Percentiles rank a stretch among this genome's conserved stretches.
phyloP scores from a whole-genome alignment of 2,113 vertebrate species.

The Brachyhypopomus occidentalis region DNA sequence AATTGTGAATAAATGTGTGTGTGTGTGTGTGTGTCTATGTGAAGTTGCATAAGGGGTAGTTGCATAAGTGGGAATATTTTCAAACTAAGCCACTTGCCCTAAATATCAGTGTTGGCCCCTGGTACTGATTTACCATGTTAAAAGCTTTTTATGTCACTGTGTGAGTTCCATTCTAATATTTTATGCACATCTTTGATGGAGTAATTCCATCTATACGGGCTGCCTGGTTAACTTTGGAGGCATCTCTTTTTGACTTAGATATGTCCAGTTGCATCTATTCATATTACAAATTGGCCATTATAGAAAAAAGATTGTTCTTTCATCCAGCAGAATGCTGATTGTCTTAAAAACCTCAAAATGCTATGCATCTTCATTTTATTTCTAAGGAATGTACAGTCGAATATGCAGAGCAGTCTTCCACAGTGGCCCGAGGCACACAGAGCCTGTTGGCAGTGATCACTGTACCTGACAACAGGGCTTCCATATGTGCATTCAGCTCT shows the following conservation, averaged over 20 bases:
- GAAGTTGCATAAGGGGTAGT: too few relatives aligned
- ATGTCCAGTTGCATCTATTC: neutral
- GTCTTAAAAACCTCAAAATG: neutral
- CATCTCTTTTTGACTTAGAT: neutral
- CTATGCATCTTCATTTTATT: slow-evolving; percentile 4
- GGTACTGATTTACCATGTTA: neutral
- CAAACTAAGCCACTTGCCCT: neutral
- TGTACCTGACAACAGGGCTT: neutral
- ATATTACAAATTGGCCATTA: neutral
- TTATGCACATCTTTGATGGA: neutral
- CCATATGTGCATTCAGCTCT: neutral
- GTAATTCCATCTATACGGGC: neutral
- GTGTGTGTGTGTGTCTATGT: too few relatives aligned
- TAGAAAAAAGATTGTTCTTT: neutral
- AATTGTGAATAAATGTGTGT: too few relatives aligned
- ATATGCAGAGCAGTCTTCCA: neutral
- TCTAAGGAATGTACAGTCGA: neutral
- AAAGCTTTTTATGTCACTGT: neutral
- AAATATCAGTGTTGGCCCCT: neutral
- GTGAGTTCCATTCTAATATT: neutral
- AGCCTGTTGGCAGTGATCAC: neutral
- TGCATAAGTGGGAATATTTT: too few relatives aligned
- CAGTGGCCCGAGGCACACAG: neutral
- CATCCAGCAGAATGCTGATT: neutral
- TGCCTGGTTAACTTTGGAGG: neutral